These are phyloP conservation scores for Semaprochilodus insignis DNA, from an alignment of 2,797 vertebrate species.

Conservation along the genomic window DNA sequence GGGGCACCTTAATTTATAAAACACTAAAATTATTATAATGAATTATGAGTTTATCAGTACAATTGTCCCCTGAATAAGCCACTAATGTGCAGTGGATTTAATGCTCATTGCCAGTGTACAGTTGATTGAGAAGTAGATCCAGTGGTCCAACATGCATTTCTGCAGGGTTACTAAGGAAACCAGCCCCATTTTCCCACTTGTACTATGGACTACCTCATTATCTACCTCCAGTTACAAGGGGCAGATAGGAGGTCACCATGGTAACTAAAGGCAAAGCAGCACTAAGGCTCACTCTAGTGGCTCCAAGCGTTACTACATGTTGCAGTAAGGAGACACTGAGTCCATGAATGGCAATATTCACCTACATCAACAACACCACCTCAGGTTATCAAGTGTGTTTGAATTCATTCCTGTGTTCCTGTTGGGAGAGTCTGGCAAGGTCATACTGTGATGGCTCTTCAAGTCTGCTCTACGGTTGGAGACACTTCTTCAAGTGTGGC, in stretches of 20 bases:
- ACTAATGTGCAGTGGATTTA: not conserved
- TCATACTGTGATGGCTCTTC: not conserved
- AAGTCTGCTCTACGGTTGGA: not conserved
- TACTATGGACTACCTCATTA: constrained; percentile 16
- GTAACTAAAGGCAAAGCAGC: constrained; percentile 33
- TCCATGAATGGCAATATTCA: not conserved
- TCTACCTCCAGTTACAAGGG: constrained; percentile 10
- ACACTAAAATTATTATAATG: too few relatives aligned
- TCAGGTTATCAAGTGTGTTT: not conserved
- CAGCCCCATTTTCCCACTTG: not conserved
- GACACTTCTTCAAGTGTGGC: not conserved
- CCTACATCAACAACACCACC: not conserved
- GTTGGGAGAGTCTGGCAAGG: not conserved
- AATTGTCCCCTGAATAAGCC: too few relatives aligned
- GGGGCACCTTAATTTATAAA: too few relatives aligned
- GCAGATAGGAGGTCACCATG: constrained; percentile 15
- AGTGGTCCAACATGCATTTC: not conserved
- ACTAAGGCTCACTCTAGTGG: constrained; percentile 16
- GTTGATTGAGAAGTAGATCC: not conserved
- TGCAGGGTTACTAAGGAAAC: constrained; percentile 16
- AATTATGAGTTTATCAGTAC: too few relatives aligned
- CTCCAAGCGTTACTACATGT: constrained; percentile 14
- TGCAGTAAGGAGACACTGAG: not conserved
- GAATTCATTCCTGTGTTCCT: not conserved
- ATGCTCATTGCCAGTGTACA: too few relatives aligned